Evolutionary conservation across 2,113 vertebrate species (phyloP).

Genomic region (Halichoerus grypus): DNA sequence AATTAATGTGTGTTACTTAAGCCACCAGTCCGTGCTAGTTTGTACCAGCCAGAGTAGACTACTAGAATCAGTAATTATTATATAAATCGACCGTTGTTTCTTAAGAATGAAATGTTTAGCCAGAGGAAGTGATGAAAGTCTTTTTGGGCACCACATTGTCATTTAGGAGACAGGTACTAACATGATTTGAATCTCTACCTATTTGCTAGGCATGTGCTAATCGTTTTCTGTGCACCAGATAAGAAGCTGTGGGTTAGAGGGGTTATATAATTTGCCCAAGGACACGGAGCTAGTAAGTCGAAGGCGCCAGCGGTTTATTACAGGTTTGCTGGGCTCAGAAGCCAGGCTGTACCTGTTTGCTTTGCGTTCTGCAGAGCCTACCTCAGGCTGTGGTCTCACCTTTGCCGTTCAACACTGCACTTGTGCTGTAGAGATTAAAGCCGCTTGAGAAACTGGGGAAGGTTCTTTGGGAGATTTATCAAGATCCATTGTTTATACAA

Average conservation of each 20-base stretch:
- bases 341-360: not conserved
- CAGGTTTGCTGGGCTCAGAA: not conserved
- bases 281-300: not conserved
- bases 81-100: not conserved
- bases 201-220: not conserved
- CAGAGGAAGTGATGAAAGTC: not conserved
- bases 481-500: not conserved
- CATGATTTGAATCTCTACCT: not conserved
- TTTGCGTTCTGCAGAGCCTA: not conserved
- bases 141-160: not conserved
- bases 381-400: not conserved
- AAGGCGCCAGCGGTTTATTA: accelerated
- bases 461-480: not conserved
- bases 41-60: not conserved
- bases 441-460: not conserved
- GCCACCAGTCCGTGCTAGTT: not conserved
- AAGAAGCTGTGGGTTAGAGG: not conserved
- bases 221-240: not conserved
- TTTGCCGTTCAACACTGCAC: not conserved
- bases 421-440: not conserved
- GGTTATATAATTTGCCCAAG: not conserved
- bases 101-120: not conserved
- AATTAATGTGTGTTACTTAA: not conserved
- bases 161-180: not conserved
- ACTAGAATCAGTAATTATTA: not conserved